Evolutionary conservation across 2,113 vertebrate species (phyloP), one percentile per base, ranked within the genome.

Genomic region (Tetrao urogallus): DNA sequence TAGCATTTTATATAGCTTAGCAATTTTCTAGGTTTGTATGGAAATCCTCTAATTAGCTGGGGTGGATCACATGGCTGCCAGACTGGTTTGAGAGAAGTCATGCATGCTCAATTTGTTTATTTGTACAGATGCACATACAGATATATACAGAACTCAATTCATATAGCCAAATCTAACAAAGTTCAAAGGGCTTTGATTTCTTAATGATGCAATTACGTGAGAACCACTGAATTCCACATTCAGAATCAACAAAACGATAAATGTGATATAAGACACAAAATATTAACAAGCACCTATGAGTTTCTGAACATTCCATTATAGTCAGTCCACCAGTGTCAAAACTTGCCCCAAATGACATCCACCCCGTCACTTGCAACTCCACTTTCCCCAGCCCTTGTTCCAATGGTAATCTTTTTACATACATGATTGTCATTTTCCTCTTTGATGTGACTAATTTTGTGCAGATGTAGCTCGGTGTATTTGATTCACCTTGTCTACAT

Each of bases 281-380:
- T 74, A n/a, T 32, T 74, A 57, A 56, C 32, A 22, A 56, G 17
- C 71, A 81, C 6, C 3, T 38, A 64, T 9, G 42, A 13, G 63
- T 38, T 91, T 87, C 40, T 70, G 22, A 84, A 14, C 16, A 75
- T 6, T 14, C 5, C 78, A 36, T 28, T 42, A 7, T 3, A 54
- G 45, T 3, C 61, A 90, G 64, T n/a, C 16, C 12, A 65, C 13
- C 6, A 11, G 75, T 60, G 4, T 43, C 34, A 11, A 27, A 82
- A 7, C 1, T 54, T 1, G 10, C 8, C 4, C 7, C 6, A 73
- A 17, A 21, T 86, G 32, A 57, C 22, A 61, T 2, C 12, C 24
- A 56, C 15, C 19, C 4, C 43, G 11, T 38, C 28, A 20, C 40
- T 32, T 0, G 2, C 19, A 15, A 32, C 11, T 11, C 7, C 0